Conservation (phyloP, 2,888 invertebrate genomes). For the Campoplex nolae region DNA sequence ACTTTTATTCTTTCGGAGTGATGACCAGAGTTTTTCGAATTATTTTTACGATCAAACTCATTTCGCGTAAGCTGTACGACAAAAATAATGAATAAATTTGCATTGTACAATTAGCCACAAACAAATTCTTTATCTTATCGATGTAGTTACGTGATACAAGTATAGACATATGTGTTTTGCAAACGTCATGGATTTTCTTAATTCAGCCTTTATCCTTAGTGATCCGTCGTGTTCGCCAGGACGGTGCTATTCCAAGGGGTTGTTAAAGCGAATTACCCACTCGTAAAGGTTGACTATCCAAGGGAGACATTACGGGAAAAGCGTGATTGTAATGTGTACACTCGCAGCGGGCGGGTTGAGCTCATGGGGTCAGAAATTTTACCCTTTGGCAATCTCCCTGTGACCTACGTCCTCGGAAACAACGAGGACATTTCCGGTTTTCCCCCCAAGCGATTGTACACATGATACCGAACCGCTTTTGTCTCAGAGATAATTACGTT, state of each 20-base stretch:
- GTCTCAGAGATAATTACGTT: constrained; percentile 25
- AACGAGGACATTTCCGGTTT: constrained; percentile 22
- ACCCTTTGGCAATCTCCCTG: constrained; percentile 30
- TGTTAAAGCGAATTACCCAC: constrained; percentile 76
- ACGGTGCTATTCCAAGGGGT: constrained; percentile 31
- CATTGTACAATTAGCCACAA: not conserved
- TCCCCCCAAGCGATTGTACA: constrained; percentile 5
- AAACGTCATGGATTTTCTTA: constrained; percentile 44
- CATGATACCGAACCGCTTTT: constrained; percentile 19
- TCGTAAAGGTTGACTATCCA: constrained; percentile 77
- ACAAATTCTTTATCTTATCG: not conserved
- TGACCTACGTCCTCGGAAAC: constrained; percentile 5
- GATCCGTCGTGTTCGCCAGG: constrained; percentile 49
- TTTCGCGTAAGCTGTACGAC: not conserved
- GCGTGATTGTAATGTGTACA: constrained; percentile 75
- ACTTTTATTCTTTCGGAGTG: not conserved
- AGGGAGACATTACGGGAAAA: constrained; percentile 70
- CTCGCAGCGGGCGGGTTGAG: constrained; percentile 44
- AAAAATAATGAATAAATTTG: not conserved
- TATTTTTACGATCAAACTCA: not conserved
- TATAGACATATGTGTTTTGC: not conserved
- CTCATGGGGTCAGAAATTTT: constrained; percentile 16
- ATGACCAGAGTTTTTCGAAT: not conserved
- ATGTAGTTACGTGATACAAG: not conserved
- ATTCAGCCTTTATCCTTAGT: constrained; percentile 60